These are phyloP conservation scores for Acanthoscelides obtectus DNA, from an alignment of 2,888 invertebrate genomes.

Conservation along the genomic window DNA sequence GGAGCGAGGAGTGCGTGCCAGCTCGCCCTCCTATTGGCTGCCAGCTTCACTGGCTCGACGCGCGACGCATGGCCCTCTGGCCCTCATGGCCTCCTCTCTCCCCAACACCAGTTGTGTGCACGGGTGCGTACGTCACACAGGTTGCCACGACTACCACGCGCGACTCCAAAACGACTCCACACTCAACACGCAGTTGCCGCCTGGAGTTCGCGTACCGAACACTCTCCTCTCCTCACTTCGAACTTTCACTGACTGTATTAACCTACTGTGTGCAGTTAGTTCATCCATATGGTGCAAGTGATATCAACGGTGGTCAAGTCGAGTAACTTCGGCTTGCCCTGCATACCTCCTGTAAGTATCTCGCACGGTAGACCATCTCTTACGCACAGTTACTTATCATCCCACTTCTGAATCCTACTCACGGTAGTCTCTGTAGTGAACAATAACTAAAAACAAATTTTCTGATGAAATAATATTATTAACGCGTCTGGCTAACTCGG, in stretches of 20 bases:
- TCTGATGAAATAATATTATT: too few species aligned
- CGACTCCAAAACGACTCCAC: slow-evolving; percentile 5
- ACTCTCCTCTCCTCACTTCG: slow-evolving; percentile 2
- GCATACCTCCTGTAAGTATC: slow-evolving; percentile 62
- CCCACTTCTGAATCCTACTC: too few species aligned
- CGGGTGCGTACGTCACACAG: slow-evolving; percentile 22
- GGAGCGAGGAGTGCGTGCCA: slow-evolving; percentile 47
- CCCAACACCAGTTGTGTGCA: slow-evolving; percentile 1
- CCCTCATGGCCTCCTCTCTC: not conserved
- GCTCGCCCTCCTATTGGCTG: slow-evolving; percentile 44
- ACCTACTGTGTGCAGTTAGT: slow-evolving; percentile 13
- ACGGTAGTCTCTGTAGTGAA: too few species aligned
- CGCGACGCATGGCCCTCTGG: not conserved
- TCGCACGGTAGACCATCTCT: not conserved
- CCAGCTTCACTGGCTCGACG: slow-evolving; percentile 32
- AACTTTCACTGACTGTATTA: slow-evolving; percentile 1
- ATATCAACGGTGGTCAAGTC: slow-evolving; percentile 70
- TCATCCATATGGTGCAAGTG: slow-evolving; percentile 72
- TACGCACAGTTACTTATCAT: too few species aligned
- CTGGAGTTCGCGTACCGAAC: not conserved
- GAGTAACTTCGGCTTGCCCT: slow-evolving; percentile 72
- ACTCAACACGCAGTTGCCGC: not conserved
- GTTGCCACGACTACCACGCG: slow-evolving; percentile 14
- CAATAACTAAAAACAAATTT: too few species aligned
- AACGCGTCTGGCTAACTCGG: too few species aligned